These are phyloP conservation scores for Diorhabda carinulata DNA, from an alignment of 1,140 invertebrate genomes.

Conservation along the genomic window DNA sequence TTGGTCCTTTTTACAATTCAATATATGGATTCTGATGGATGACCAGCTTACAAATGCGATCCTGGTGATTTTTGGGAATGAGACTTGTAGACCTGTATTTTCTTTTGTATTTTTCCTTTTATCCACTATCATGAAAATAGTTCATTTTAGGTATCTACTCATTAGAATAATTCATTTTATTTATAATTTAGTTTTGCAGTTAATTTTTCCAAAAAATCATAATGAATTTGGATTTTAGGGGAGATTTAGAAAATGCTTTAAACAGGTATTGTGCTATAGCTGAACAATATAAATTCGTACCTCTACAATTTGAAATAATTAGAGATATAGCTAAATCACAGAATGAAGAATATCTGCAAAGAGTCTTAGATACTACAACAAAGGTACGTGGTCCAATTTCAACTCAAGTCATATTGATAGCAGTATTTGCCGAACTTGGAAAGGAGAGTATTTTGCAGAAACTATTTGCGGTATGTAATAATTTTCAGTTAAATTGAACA, in stretches of 20 bases:
- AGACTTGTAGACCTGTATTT: too few species aligned
- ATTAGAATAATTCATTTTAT: too few species aligned
- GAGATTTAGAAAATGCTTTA: conserved; percentile 50
- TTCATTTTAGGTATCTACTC: too few species aligned
- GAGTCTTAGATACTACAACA: conserved; percentile 45
- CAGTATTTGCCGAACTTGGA: conserved; percentile 52
- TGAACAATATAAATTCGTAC: conserved; percentile 50
- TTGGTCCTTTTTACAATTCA: too few species aligned
- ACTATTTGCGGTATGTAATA: conserved; percentile 43
- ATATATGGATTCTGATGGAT: too few species aligned
- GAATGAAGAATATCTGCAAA: conserved; percentile 46
- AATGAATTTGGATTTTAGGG: conserved; percentile 34
- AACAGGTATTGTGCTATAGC: conserved; percentile 47
- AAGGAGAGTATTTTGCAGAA: conserved; percentile 50
- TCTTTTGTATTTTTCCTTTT: too few species aligned
- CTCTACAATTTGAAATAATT: conserved; percentile 55
- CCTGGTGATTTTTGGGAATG: too few species aligned
- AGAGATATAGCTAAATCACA: conserved; percentile 45
- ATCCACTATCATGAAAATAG: too few species aligned
- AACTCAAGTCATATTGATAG: conserved; percentile 49
- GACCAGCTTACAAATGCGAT: too few species aligned
- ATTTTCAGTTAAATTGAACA: neutral
- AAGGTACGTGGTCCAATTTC: conserved; percentile 48
- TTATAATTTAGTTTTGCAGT: too few species aligned
- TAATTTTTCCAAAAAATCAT: too few species aligned